Evolutionary conservation across 2,113 vertebrate species (phyloP).

Genomic region (Callionymus lyra): DNA sequence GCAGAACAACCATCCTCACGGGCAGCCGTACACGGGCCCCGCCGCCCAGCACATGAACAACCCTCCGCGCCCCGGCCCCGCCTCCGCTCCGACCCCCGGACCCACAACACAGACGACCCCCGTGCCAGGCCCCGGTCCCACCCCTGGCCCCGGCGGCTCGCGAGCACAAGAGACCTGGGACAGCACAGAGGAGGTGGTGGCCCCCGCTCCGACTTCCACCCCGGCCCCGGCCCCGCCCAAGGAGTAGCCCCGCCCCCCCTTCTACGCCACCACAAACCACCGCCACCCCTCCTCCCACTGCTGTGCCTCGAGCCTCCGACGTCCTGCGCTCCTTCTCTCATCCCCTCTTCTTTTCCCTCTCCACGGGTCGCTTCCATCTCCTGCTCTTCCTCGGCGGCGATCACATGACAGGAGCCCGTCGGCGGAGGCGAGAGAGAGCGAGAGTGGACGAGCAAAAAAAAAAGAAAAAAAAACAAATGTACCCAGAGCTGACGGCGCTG

Average conservation of each 20-base stretch:
- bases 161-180: slow-evolving; percentile 99
- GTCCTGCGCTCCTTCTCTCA: slow-evolving; percentile 52
- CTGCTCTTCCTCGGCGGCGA: slow-evolving; percentile 53
- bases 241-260: slow-evolving; percentile 77
- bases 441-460: slow-evolving; percentile 82
- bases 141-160: slow-evolving; percentile 65
- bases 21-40: slow-evolving; percentile 96
- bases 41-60: slow-evolving; percentile 99
- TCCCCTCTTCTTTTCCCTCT: slow-evolving; percentile 57
- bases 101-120: slow-evolving; percentile 32
- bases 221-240: slow-evolving; percentile 76
- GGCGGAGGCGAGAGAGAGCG: slow-evolving; percentile 89
- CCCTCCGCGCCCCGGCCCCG: slow-evolving; percentile 85
- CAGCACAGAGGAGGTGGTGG: slow-evolving; percentile 85
- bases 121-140: slow-evolving; percentile 8
- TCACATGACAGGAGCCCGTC: slow-evolving; percentile 80
- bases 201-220: slow-evolving; percentile 68
- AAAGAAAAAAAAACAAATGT: slow-evolving; percentile 40
- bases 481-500: slow-evolving; percentile 78
- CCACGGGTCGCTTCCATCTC: slow-evolving; percentile 73
- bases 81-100: slow-evolving; percentile 47
- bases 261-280: slow-evolving; percentile 62
- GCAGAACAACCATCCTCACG: slow-evolving; percentile 96
- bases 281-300: slow-evolving; percentile 56
- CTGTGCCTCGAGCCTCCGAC: slow-evolving; percentile 66